Evolutionary conservation across 2,888 invertebrate species (phyloP).

Genomic region (Halocaridina rubra): DNA sequence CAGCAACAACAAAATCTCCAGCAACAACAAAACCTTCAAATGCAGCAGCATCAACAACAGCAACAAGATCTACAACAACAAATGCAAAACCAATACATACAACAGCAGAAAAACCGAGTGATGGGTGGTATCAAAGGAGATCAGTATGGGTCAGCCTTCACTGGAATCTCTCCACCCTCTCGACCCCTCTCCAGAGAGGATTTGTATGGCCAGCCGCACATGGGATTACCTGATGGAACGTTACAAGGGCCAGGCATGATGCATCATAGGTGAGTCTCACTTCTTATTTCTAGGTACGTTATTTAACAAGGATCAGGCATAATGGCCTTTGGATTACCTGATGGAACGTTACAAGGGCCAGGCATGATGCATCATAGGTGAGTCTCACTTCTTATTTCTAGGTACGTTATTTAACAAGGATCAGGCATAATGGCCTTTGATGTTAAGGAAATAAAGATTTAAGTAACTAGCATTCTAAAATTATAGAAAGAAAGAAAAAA

Average conservation of each 20-base stretch:
- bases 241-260: constrained; percentile 37
- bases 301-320: too few species aligned
- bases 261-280: constrained; percentile 37
- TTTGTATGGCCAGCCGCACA: constrained; percentile 47
- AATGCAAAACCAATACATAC: constrained; percentile 46
- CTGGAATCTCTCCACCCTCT: constrained; percentile 55
- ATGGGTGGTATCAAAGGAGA: constrained; percentile 42
- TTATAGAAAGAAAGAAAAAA: too few species aligned
- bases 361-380: constrained; percentile 43
- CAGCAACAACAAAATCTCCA: neutral
- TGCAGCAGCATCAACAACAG: constrained; percentile 30
- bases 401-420: too few species aligned
- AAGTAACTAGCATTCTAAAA: too few species aligned
- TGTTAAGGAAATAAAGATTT: too few species aligned
- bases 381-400: neutral
- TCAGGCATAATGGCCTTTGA: too few species aligned
- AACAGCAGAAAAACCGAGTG: constrained; percentile 43
- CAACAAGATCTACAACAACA: constrained; percentile 25
- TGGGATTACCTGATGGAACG: constrained; percentile 41
- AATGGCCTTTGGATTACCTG: too few species aligned
- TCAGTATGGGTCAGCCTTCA: constrained; percentile 46
- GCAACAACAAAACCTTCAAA: constrained; percentile 7
- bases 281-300: too few species aligned
- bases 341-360: constrained; percentile 40
- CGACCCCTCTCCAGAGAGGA: constrained; percentile 54